phyloP scores from a whole-genome alignment of 1,140 invertebrate species.

The Macrobrachium nipponense region DNA sequence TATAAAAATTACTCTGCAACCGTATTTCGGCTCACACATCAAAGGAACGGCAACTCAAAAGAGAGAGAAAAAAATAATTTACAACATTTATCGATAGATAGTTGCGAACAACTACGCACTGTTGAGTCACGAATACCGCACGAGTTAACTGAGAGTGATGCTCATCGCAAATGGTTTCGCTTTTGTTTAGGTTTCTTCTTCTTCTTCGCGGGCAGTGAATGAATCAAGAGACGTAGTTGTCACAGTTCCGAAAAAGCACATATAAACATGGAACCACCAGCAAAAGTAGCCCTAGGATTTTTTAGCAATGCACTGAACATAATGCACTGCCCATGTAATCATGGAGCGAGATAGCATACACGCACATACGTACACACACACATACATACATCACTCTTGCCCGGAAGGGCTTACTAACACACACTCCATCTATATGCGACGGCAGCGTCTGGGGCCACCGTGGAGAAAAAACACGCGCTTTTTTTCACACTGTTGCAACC shows the following conservation, averaged over 20 bases:
- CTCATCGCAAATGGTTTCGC: no score
- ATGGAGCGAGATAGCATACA: constrained; percentile 27
- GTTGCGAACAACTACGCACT: constrained; percentile 34
- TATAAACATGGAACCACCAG: constrained; percentile 52
- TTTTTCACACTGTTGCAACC: no score
- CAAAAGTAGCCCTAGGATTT: constrained; percentile 35
- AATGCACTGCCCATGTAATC: constrained; percentile 31
- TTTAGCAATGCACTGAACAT: constrained; percentile 11
- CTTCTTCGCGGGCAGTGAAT: constrained; percentile 24
- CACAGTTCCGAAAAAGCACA: constrained; percentile 47
- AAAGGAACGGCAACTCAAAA: constrained; percentile 34
- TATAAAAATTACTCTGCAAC: constrained; percentile 56
- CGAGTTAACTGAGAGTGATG: not conserved
- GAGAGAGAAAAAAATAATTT: constrained; percentile 5
- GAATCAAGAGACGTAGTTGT: constrained; percentile 24
- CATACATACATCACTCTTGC: not conserved
- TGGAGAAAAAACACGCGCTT: not conserved
- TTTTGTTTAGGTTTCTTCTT: not conserved
- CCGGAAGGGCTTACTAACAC: no score
- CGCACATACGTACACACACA: constrained; percentile 28
- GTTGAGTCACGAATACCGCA: constrained; percentile 41
- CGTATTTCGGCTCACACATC: constrained; percentile 36
- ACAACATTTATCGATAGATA: constrained; percentile 44
- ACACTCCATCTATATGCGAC: no score
- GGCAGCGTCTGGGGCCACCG: not conserved